phyloP scores from a whole-genome alignment of 1,140 invertebrate genomes.

The Aleiodes sp. region DNA sequence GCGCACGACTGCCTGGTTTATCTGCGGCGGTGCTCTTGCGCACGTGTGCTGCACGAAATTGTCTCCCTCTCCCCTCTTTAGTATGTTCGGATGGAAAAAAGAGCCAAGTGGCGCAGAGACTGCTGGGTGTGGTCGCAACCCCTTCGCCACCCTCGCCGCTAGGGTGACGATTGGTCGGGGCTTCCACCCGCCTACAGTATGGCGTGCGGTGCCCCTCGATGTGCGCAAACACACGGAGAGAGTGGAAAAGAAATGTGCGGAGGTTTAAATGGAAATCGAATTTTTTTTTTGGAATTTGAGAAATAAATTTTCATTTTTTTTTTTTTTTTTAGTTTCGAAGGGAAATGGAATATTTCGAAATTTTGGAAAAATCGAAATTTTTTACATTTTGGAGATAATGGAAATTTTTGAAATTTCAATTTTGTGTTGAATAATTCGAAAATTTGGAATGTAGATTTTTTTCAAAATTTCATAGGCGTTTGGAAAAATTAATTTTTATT shows the following conservation, averaged over 20 bases:
- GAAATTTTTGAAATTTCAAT: no score
- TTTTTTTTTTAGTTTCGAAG: no score
- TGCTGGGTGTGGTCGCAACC: constrained; percentile 50
- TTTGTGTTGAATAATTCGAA: no score
- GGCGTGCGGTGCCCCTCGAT: constrained; percentile 46
- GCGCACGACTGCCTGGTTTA: constrained; percentile 50
- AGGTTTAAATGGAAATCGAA: background rate
- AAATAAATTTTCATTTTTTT: no score
- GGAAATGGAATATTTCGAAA: no score
- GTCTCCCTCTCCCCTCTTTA: background rate
- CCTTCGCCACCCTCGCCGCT: constrained; percentile 51
- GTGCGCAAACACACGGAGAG: background rate
- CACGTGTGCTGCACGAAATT: constrained; percentile 50
- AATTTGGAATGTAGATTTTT: no score
- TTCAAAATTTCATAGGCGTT: no score
- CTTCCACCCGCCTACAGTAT: constrained; percentile 58
- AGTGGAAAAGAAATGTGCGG: background rate
- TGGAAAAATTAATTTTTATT: no score
- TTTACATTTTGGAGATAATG: no score
- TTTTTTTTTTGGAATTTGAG: no score
- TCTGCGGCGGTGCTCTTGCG: constrained; percentile 53
- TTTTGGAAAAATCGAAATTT: no score
- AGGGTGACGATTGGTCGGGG: constrained; percentile 49
- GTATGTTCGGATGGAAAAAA: background rate
- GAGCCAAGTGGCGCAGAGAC: constrained; percentile 17